Base-by-base conservation (phyloP, 2,797 vertebrate genomes). In the Esox masquinongy region DNA sequence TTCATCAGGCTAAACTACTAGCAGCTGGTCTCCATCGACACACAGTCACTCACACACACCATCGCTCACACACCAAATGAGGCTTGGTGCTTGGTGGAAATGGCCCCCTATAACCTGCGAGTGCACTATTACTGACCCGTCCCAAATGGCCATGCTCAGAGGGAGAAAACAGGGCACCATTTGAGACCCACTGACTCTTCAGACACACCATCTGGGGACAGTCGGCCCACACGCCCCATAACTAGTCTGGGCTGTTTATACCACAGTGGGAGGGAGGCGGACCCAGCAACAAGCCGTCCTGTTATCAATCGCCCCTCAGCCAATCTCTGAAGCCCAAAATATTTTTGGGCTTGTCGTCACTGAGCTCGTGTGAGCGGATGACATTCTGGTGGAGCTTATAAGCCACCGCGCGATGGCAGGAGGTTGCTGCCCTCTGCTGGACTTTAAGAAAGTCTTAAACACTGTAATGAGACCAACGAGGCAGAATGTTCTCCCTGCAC, bases 361-460 rank as follows among this genome's bases (percentile, higher is more conserved):
- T 29, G 24, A 24, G 22, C 4, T 26, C 4, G 43, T 15, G 80
- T 63, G 61, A 70, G 74, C 14, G 17, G 49, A 50, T 50, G 1
- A 17, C 29, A 4, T 1, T 43, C 2, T 43, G 5, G 2, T 43
- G 9, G 1, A 43, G 39, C 39, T 6, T 43, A 6, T 43, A 43
- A 43, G 39, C 39, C 1, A 43, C 39, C 1, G 39, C 1, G 39
- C 5, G 39, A 43, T 43, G 5, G 36, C 29, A 53, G 31, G 29
- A 83, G 43, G 47, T 89, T 94, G 87, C 91, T 93, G 92, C 61
- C 89, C 87, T 84, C 93, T 93, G 79, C 83, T 93, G 93, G 88
- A 83, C 68, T 47, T 5, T 1, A 3, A 73, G 56, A 80, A 77
- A 39, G 24, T 29, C 5, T 43, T 6, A 3, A 43, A 43, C 9